These are phyloP conservation scores for Tetranychus urticae DNA, from an alignment of 1,140 invertebrate species.

Conservation along the genomic window DNA sequence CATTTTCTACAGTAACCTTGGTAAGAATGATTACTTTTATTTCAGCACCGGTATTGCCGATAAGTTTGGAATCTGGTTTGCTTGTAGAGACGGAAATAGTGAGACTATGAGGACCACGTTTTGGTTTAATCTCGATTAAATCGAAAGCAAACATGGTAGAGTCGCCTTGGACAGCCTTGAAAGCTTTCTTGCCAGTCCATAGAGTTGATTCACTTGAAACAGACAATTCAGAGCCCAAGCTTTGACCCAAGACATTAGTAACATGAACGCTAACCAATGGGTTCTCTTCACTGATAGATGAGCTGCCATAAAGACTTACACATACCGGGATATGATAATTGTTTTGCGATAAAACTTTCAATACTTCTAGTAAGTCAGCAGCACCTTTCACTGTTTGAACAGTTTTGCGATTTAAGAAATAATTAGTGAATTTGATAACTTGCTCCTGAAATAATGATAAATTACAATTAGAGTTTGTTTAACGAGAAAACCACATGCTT, in stretches of 20 bases:
- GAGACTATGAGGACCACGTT: conserved; percentile 55
- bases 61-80: conserved; percentile 28
- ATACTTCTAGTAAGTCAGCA: conserved; percentile 46
- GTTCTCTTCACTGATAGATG: conserved; percentile 38
- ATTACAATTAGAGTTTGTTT: not conserved
- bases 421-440: conserved; percentile 67
- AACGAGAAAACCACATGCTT: not conserved
- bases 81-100: conserved; percentile 37
- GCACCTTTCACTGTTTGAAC: conserved; percentile 63
- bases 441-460: conserved; percentile 40
- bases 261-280: conserved; percentile 45
- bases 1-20: conserved; percentile 38
- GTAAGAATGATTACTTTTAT: conserved; percentile 23
- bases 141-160: conserved; percentile 47
- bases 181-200: conserved; percentile 27
- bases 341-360: conserved; percentile 40
- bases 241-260: conserved; percentile 56
- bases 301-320: conserved; percentile 44
- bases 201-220: conserved; percentile 49
- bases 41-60: conserved; percentile 30
- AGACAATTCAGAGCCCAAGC: conserved; percentile 33
- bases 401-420: conserved; percentile 64
- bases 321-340: conserved; percentile 43
- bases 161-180: conserved; percentile 34
- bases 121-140: conserved; percentile 46